phyloP scores from a whole-genome alignment of 2,888 invertebrate genomes.

The Tetragonisca angustula region DNA sequence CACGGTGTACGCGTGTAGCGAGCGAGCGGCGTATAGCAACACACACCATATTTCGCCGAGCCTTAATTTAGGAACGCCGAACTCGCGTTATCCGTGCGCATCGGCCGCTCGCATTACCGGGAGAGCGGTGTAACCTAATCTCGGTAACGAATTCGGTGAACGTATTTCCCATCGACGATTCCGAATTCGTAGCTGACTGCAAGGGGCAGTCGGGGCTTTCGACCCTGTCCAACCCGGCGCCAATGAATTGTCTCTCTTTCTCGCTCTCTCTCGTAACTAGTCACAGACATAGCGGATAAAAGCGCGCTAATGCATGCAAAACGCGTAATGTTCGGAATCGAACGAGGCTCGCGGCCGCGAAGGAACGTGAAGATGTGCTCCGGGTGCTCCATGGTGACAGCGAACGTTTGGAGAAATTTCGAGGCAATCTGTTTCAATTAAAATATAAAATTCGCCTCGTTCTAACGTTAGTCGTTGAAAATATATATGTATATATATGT shows the following conservation, averaged over 20 bases:
- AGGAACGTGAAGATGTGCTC: constrained; percentile 21
- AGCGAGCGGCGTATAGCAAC: constrained; percentile 55
- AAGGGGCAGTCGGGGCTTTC: constrained; percentile 18
- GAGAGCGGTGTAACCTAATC: constrained; percentile 61
- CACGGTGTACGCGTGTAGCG: constrained; percentile 35
- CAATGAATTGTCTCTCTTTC: constrained; percentile 39
- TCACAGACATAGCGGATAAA: constrained; percentile 32
- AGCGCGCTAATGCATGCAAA: constrained; percentile 53
- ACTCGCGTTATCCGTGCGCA: constrained; percentile 51
- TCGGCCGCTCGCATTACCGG: constrained; percentile 54
- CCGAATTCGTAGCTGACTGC: constrained; percentile 48
- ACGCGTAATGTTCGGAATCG: constrained; percentile 36
- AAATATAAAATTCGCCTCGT: background rate
- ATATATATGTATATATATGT: no score
- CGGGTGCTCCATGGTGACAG: background rate
- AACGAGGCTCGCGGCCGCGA: constrained; percentile 1
- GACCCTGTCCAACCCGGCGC: background rate
- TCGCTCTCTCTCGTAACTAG: constrained; percentile 17
- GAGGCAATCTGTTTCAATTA: constrained; percentile 24
- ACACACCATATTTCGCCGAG: constrained; percentile 66
- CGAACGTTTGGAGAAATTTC: constrained; percentile 31
- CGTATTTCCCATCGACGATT: constrained; percentile 55
- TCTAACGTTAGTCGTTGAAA: no score
- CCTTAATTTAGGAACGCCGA: constrained; percentile 68
- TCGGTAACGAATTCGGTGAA: constrained; percentile 65